A percentile compares a stretch with the other conserved stretches of the same genome.
Conservation (phyloP, 2,888 invertebrate species). For the Drosophila bunnanda region DNA sequence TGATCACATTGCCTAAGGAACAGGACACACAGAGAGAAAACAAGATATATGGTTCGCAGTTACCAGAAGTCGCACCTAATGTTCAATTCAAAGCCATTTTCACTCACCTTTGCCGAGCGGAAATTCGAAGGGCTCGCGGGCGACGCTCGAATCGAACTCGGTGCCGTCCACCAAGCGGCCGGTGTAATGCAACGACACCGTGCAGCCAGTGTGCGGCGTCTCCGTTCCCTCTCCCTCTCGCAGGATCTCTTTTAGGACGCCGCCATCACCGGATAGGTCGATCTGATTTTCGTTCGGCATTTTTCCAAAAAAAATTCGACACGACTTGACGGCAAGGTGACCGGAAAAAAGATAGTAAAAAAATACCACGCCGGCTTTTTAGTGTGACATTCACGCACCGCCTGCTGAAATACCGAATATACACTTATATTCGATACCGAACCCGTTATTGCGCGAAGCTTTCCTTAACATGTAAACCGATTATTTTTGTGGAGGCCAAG, state of each 20-base stretch:
- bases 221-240: slow-evolving; percentile 90
- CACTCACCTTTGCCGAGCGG: slow-evolving; percentile 91
- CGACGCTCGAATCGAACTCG: slow-evolving; percentile 96
- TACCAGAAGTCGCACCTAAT: slow-evolving; percentile 12
- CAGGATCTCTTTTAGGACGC: slow-evolving; percentile 82
- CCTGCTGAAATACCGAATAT: neutral
- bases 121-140: slow-evolving; percentile 94
- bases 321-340: slow-evolving; percentile 12
- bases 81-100: neutral
- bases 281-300: slow-evolving; percentile 75
- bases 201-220: slow-evolving; percentile 89
- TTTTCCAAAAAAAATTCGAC: slow-evolving; percentile 11
- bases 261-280: slow-evolving; percentile 83
- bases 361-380: slow-evolving; percentile 2
- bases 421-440: too few species aligned
- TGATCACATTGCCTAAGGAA: slow-evolving; percentile 91
- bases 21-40: neutral
- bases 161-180: slow-evolving; percentile 94
- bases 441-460: neutral
- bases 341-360: slow-evolving; percentile 7
- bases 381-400: neutral
- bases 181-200: slow-evolving; percentile 93
- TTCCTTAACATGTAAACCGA: neutral
- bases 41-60: neutral
- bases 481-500: neutral